Conservation (phyloP, 1,140 invertebrate genomes). For the Monochamus saltuarius region DNA sequence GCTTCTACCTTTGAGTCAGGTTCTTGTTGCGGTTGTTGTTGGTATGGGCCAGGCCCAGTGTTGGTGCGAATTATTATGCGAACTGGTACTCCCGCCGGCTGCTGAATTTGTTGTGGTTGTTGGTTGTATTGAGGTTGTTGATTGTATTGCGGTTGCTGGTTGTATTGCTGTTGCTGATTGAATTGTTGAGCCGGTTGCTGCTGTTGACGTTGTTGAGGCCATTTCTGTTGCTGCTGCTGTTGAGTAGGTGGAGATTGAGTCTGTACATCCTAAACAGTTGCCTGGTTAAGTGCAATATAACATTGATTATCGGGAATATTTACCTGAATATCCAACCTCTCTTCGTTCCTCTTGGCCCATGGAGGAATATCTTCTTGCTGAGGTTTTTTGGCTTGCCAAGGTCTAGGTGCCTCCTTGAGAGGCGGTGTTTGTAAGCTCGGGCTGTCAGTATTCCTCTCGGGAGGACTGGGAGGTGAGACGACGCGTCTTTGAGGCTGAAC, state of each 20-base stretch:
- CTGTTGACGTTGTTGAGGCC: constrained; percentile 30
- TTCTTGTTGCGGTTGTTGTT: constrained; percentile 1
- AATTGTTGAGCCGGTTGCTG: constrained; percentile 22
- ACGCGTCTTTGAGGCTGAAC: constrained; percentile 32
- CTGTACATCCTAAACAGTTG: not conserved
- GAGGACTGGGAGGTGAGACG: constrained; percentile 42
- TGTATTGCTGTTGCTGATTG: constrained; percentile 20
- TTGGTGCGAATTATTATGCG: constrained; percentile 32
- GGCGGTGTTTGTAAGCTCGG: constrained; percentile 51
- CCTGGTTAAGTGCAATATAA: not conserved
- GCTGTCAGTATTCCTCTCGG: constrained; percentile 57
- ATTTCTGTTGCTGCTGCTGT: constrained; percentile 23
- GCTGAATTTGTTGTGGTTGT: constrained; percentile 8
- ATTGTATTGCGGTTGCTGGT: constrained; percentile 18
- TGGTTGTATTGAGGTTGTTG: constrained; percentile 1
- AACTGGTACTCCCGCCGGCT: constrained; percentile 9
- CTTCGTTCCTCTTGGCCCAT: constrained; percentile 40
- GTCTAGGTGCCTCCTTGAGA: constrained; percentile 48
- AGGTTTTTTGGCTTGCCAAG: constrained; percentile 46
- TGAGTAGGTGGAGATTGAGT: constrained; percentile 2
- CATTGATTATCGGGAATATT: not conserved
- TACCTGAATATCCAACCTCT: constrained; percentile 4
- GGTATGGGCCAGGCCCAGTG: constrained; percentile 7
- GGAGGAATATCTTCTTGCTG: constrained; percentile 42
- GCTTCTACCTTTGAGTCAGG: constrained; percentile 35